These are phyloP conservation scores for Melanotaenia duboulayi DNA, from an alignment of 2,113 vertebrate genomes.

Conservation along the genomic window DNA sequence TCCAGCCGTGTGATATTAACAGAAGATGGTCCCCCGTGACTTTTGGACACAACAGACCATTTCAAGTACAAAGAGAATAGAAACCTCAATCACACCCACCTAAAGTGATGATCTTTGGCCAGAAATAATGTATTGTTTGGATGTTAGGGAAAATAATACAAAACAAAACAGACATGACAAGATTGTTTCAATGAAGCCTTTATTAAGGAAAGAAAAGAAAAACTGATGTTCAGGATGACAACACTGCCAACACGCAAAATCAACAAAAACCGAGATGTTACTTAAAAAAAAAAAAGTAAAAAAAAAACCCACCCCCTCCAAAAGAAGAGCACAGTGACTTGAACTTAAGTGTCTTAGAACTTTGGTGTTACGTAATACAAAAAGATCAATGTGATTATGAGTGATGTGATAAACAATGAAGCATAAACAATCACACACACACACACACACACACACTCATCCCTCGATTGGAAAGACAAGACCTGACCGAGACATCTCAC, in stretches of 20 bases:
- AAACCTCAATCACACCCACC: constrained; percentile 21
- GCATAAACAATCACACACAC: constrained; percentile 9
- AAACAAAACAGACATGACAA: constrained; percentile 35
- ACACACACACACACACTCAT: background rate
- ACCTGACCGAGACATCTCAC: constrained; percentile 57
- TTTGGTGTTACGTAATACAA: constrained; percentile 72
- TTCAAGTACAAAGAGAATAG: constrained; percentile 17
- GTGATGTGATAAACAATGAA: constrained; percentile 49
- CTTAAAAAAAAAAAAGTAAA: constrained; percentile 17
- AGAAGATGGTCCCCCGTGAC: constrained; percentile 43
- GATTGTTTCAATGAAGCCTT: constrained; percentile 65
- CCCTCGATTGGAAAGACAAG: constrained; percentile 39
- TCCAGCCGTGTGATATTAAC: constrained; percentile 52
- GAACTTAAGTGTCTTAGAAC: constrained; percentile 65
- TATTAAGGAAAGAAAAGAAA: constrained; percentile 67
- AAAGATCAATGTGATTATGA: constrained; percentile 47
- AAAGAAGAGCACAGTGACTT: constrained; percentile 34
- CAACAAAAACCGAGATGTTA: constrained; percentile 37
- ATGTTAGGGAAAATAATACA: background rate
- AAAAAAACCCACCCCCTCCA: constrained; percentile 17
- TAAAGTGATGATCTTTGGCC: constrained; percentile 60
- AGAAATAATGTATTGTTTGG: constrained; percentile 25
- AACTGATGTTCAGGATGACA: constrained; percentile 49
- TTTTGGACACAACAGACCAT: constrained; percentile 1
- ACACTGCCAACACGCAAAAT: constrained; percentile 49